phyloP scores from a whole-genome alignment of 2,888 invertebrate species.

The Cryptocephalus moraei region DNA sequence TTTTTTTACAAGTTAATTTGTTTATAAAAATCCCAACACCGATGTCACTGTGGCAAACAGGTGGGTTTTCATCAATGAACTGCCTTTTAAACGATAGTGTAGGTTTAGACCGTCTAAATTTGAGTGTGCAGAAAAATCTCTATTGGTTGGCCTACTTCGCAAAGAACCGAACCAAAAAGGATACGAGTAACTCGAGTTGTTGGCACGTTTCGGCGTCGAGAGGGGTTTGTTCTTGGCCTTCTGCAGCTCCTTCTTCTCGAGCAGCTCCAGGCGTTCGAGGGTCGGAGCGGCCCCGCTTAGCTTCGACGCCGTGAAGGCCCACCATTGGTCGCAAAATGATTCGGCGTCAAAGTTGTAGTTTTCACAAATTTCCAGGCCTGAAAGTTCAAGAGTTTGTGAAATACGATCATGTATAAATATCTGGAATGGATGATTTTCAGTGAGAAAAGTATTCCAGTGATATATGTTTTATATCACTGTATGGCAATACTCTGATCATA shows the following conservation, averaged over 20 bases:
- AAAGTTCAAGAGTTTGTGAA: background rate
- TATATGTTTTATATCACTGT: too few relatives aligned
- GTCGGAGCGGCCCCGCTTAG: slow-evolving; percentile 52
- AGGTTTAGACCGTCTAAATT: background rate
- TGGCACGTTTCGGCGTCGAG: slow-evolving; percentile 4
- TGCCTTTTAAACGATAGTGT: background rate
- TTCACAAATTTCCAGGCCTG: slow-evolving; percentile 54
- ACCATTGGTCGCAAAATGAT: slow-evolving; percentile 67
- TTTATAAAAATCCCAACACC: too few relatives aligned
- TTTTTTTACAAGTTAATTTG: too few relatives aligned
- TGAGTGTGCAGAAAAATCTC: too few relatives aligned
- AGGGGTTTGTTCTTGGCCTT: slow-evolving; percentile 34
- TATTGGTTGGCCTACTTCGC: too few relatives aligned
- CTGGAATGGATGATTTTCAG: too few relatives aligned
- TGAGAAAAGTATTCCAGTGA: too few relatives aligned
- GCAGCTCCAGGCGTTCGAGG: slow-evolving; percentile 46
- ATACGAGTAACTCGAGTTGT: slow-evolving; percentile 8
- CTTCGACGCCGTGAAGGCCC: slow-evolving; percentile 62
- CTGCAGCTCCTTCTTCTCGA: slow-evolving; percentile 56
- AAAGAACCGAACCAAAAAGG: slow-evolving; percentile 12
- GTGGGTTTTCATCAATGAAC: too few relatives aligned
- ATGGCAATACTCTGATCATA: too few relatives aligned
- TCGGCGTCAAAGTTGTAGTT: slow-evolving; percentile 54
- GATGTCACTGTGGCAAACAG: too few relatives aligned
- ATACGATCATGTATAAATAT: too few relatives aligned